These are phyloP conservation scores for Apis florea DNA, from an alignment of 1,140 invertebrate species.

Conservation along the genomic window DNA sequence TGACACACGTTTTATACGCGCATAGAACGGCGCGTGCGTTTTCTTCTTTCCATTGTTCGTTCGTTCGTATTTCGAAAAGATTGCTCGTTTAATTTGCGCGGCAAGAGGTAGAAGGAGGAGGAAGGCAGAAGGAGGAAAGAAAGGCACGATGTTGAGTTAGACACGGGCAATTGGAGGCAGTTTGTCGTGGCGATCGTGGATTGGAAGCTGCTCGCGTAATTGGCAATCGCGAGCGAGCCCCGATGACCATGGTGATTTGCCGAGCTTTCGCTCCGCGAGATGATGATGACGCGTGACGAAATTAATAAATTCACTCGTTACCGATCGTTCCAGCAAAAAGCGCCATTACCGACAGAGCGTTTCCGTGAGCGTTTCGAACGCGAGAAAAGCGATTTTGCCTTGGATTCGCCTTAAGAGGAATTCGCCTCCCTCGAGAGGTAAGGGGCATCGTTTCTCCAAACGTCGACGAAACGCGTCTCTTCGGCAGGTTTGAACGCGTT, in stretches of 20 bases:
- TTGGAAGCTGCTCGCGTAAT: not conserved
- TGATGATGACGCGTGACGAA: conserved; percentile 67
- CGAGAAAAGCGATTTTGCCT: too few species aligned
- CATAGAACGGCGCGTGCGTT: not conserved
- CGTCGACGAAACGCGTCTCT: too few species aligned
- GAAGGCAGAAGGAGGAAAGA: too few species aligned
- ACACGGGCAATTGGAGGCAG: conserved; percentile 14
- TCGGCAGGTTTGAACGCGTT: conserved; percentile 11
- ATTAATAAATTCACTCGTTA: conserved; percentile 66
- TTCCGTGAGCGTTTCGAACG: too few species aligned
- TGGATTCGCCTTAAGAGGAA: too few species aligned
- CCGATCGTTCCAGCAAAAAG: conserved; percentile 33
- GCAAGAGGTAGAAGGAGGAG: too few species aligned
- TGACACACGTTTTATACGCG: conserved; percentile 52
- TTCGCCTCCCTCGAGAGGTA: too few species aligned
- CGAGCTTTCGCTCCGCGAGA: conserved; percentile 41
- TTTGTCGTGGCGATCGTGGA: not conserved
- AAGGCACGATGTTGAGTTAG: not conserved
- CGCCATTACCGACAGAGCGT: conserved; percentile 31
- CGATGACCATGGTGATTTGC: conserved; percentile 35
- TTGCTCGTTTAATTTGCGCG: not conserved
- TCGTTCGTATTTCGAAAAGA: not conserved
- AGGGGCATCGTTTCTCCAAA: too few species aligned
- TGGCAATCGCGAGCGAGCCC: not conserved
- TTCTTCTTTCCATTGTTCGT: not conserved